These are phyloP conservation scores for Linhomoeus sp. DNA, from an alignment of 2,888 invertebrate species.

Conservation along the genomic window DNA sequence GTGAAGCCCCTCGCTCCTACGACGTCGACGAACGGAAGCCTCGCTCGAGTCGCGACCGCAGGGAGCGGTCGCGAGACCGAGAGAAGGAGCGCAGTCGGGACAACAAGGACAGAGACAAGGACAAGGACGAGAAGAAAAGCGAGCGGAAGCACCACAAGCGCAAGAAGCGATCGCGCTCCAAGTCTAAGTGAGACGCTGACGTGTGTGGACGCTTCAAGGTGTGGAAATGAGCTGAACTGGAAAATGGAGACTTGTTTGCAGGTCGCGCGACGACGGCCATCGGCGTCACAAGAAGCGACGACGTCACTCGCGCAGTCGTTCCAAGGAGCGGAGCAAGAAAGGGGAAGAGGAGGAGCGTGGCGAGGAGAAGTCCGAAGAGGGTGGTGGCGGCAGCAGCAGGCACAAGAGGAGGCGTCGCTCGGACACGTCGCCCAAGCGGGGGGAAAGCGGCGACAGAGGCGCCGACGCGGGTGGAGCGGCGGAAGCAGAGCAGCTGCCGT, in stretches of 20 bases:
- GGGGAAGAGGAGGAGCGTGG: too few species aligned
- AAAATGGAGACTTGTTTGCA: too few species aligned
- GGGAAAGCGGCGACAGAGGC: background rate
- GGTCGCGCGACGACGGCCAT: slow-evolving; percentile 24
- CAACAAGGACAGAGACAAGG: background rate
- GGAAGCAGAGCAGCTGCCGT: background rate
- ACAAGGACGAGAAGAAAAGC: background rate
- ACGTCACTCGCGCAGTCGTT: too few species aligned
- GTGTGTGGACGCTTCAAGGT: background rate
- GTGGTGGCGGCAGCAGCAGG: too few species aligned
- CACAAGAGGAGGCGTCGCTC: too few species aligned
- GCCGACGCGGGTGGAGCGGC: background rate
- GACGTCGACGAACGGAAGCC: background rate
- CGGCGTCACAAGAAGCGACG: too few species aligned
- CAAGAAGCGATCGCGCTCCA: background rate
- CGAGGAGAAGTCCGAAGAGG: too few species aligned
- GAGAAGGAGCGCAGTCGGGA: background rate
- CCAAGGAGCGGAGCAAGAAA: too few species aligned
- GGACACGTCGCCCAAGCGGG: too few species aligned
- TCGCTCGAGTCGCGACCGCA: background rate
- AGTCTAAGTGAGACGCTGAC: background rate
- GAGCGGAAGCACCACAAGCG: background rate
- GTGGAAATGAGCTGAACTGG: too few species aligned
- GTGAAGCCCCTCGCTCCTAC: background rate
- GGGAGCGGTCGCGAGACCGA: background rate